These are phyloP conservation scores for Thamnophis elegans DNA, from an alignment of 2,797 vertebrate genomes.

Conservation along the genomic window DNA sequence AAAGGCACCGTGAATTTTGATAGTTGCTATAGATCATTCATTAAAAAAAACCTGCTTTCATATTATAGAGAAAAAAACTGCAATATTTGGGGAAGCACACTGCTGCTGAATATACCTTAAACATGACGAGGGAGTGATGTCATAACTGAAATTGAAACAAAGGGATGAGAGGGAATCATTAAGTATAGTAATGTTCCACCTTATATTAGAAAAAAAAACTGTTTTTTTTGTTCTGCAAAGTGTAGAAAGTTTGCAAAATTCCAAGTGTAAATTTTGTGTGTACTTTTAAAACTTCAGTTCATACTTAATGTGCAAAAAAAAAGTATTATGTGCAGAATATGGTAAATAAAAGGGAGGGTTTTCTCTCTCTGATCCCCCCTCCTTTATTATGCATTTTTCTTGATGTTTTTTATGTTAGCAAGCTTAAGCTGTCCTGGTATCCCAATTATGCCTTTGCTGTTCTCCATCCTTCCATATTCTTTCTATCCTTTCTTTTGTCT, in stretches of 20 bases:
- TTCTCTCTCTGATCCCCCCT: neutral
- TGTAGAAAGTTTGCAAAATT: constrained; percentile 42
- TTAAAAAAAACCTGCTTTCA: constrained; percentile 20
- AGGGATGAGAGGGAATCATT: constrained; percentile 29
- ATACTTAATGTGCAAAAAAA: constrained; percentile 53
- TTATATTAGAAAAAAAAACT: constrained; percentile 10
- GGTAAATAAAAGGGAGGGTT: constrained; percentile 38
- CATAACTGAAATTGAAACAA: neutral
- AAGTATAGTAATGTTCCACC: constrained; percentile 29
- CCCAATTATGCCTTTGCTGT: neutral
- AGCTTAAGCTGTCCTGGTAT: neutral
- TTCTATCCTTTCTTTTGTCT: neutral
- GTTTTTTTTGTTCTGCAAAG: constrained; percentile 1
- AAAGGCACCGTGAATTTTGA: neutral
- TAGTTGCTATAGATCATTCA: neutral
- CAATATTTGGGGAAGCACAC: neutral
- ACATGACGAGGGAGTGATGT: neutral
- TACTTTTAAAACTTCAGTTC: constrained; percentile 30
- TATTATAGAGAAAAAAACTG: constrained; percentile 42
- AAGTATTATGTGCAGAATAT: constrained; percentile 44
- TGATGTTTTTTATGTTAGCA: neutral
- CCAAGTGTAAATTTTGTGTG: constrained; percentile 18
- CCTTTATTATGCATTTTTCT: neutral
- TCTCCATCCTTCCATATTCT: neutral
- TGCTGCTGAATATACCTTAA: constrained; percentile 47